Conservation (phyloP, 2,113 vertebrate genomes). For the Colossoma macropomum region DNA sequence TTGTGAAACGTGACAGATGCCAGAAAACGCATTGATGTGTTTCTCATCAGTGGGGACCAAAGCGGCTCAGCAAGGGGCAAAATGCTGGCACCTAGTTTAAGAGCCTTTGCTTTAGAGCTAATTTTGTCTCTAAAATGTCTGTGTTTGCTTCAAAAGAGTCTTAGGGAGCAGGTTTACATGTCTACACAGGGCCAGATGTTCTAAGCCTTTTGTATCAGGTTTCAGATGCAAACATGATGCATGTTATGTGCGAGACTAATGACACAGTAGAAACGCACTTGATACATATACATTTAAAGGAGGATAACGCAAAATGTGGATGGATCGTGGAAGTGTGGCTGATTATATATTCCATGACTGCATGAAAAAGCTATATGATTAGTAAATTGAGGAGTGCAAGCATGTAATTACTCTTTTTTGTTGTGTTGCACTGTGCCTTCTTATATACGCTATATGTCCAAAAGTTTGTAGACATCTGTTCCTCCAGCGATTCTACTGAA, state of each 20-base stretch:
- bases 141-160: background rate
- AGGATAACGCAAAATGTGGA: too few relatives aligned
- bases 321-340: too few relatives aligned
- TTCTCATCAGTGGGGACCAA: slow-evolving; percentile 63
- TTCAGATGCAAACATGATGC: background rate
- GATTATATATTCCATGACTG: too few relatives aligned
- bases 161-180: background rate
- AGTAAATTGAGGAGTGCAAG: too few relatives aligned
- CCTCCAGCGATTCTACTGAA: too few relatives aligned
- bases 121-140: slow-evolving; percentile 32
- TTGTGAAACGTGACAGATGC: slow-evolving; percentile 13
- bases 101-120: slow-evolving; percentile 31
- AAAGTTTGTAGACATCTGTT: too few relatives aligned
- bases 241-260: background rate
- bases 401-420: too few relatives aligned
- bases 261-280: too few relatives aligned
- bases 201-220: background rate
- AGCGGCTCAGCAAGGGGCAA: slow-evolving; percentile 60
- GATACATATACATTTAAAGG: too few relatives aligned
- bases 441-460: too few relatives aligned
- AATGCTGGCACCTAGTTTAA: slow-evolving; percentile 53
- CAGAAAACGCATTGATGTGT: slow-evolving; percentile 45
- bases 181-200: background rate
- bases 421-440: too few relatives aligned
- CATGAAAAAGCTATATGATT: too few relatives aligned